These are phyloP conservation scores for Leucoraja erinaceus DNA, from an alignment of 2,113 vertebrate species.

Conservation along the genomic window DNA sequence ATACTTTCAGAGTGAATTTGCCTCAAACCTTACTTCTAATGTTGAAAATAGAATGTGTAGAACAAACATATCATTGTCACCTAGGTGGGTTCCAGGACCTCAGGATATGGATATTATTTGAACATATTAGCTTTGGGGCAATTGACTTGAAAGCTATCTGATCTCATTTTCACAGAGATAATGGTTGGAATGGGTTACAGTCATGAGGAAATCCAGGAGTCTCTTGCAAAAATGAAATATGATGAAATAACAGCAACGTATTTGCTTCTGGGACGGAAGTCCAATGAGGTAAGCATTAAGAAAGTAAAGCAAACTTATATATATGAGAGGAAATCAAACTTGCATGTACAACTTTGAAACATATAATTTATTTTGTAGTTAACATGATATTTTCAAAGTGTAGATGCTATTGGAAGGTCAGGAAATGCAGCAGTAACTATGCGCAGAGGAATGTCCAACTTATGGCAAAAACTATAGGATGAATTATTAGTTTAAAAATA, in stretches of 20 bases:
- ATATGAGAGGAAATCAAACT: neutral
- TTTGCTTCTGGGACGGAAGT: slow-evolving; percentile 87
- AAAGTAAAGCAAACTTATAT: neutral
- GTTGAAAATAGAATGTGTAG: neutral
- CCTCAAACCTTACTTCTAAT: neutral
- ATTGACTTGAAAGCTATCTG: slow-evolving; percentile 7
- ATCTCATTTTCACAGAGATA: slow-evolving; percentile 66
- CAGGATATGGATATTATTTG: neutral
- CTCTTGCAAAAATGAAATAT: slow-evolving; percentile 97
- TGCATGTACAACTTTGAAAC: neutral
- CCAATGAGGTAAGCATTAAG: slow-evolving; percentile 75
- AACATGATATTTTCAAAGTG: neutral
- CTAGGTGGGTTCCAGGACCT: neutral
- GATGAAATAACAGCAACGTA: slow-evolving; percentile 96
- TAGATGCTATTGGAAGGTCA: neutral
- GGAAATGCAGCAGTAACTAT: neutral
- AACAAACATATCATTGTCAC: neutral
- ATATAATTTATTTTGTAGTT: neutral
- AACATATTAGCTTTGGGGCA: neutral
- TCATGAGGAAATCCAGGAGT: slow-evolving; percentile 93
- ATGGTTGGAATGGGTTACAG: slow-evolving; percentile 98
- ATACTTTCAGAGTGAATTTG: too few species aligned
- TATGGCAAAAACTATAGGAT: neutral
- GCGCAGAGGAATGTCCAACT: neutral
- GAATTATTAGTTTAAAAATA: neutral